Evolutionary conservation across 2,797 vertebrate genomes (phyloP).

Genomic region (Jordanella pulchra): DNA sequence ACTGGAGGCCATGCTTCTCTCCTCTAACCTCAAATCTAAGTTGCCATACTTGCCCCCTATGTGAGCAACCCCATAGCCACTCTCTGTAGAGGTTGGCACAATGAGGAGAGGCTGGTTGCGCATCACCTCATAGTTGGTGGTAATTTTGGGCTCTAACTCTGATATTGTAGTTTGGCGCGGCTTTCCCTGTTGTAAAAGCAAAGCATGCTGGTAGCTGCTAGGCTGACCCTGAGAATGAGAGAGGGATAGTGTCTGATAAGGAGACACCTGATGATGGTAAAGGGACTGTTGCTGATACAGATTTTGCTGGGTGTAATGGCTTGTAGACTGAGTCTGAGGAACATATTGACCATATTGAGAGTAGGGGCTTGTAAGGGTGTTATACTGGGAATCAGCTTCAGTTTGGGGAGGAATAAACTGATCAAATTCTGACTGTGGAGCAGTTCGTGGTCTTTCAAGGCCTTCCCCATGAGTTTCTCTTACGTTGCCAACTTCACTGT

Average conservation of each 20-base stretch:
- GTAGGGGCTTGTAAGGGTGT: conserved; percentile 91
- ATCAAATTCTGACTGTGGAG: conserved; percentile 94
- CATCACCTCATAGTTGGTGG: conserved; percentile 94
- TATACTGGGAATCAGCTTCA: conserved; percentile 92
- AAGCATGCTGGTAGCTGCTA: conserved; percentile 88
- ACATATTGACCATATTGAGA: conserved; percentile 91
- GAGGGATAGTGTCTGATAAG: conserved; percentile 89
- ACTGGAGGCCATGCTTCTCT: conserved; percentile 95
- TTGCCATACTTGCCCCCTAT: conserved; percentile 91
- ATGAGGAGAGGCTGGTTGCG: conserved; percentile 95
- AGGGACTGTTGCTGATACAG: conserved; percentile 91
- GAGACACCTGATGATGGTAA: conserved; percentile 93
- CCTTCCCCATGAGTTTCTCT: conserved; percentile 89
- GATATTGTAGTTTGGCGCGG: conserved; percentile 86
- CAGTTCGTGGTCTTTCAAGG: conserved; percentile 92
- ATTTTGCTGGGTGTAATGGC: conserved; percentile 90
- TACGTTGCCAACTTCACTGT: conserved; percentile 96
- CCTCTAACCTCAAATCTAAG: conserved; percentile 93
- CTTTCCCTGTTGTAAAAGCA: conserved; percentile 94
- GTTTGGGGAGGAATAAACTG: conserved; percentile 96
- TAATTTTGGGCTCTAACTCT: conserved; percentile 94
- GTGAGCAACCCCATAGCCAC: conserved; percentile 88
- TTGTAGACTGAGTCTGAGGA: conserved; percentile 92
- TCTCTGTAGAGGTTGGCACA: conserved; percentile 92
- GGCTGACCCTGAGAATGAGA: conserved; percentile 86